Evolutionary conservation across 2,888 invertebrate species (phyloP).

Genomic region (Epinotia ramella): DNA sequence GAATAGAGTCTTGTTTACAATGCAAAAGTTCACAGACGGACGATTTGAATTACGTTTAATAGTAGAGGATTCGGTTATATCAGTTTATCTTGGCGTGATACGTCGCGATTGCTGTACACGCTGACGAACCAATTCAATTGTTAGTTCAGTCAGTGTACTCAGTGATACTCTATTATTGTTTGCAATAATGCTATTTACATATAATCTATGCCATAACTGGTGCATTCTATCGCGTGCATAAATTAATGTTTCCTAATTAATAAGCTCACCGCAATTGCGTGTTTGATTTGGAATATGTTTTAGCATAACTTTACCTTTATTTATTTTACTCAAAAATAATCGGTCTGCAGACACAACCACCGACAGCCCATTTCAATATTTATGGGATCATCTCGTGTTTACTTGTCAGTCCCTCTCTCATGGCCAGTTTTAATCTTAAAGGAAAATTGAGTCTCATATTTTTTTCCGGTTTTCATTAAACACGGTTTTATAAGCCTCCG

Average conservation of each 20-base stretch:
- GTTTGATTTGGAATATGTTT: not conserved
- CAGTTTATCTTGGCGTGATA: not conserved
- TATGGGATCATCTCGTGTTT: too few relatives aligned
- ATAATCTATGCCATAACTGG: not conserved
- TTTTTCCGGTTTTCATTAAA: too few relatives aligned
- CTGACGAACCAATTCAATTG: constrained; percentile 3
- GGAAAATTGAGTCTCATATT: too few relatives aligned
- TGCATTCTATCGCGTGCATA: not conserved
- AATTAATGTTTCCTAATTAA: not conserved
- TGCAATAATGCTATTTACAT: not conserved
- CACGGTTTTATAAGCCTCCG: too few relatives aligned
- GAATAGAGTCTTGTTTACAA: not conserved
- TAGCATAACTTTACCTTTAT: not conserved
- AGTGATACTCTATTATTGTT: constrained; percentile 5
- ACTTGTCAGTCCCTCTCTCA: too few relatives aligned
- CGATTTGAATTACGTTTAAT: not conserved
- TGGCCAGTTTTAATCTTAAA: too few relatives aligned
- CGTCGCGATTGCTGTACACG: not conserved
- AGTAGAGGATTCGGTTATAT: not conserved
- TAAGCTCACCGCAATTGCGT: not conserved
- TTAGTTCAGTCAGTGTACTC: constrained; percentile 11
- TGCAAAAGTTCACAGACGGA: not conserved
- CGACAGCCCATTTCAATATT: too few relatives aligned
- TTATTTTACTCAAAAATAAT: too few relatives aligned
- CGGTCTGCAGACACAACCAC: too few relatives aligned